A percentile compares a stretch with the other conserved stretches of the same genome.
Evolutionary conservation across 2,113 vertebrate genomes (phyloP).

Genomic region (Brachyistius frenatus): DNA sequence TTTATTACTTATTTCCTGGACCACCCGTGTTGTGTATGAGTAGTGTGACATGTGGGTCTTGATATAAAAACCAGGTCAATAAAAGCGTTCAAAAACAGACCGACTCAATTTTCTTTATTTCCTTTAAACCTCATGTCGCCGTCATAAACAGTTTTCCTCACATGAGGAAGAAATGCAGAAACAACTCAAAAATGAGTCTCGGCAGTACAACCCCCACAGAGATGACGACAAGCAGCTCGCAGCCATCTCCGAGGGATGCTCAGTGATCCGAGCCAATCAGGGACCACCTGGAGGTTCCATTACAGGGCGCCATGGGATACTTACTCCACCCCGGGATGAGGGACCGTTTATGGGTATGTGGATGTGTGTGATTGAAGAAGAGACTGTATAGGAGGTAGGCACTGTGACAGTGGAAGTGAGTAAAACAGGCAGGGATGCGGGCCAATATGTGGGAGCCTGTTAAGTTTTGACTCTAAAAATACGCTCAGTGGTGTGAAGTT

Average conservation of each 20-base stretch:
- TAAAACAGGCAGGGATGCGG: not conserved
- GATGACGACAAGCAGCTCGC: slow-evolving; percentile 38
- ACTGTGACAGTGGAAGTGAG: slow-evolving; percentile 2
- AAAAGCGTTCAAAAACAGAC: slow-evolving; percentile 59
- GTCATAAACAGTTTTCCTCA: slow-evolving; percentile 40
- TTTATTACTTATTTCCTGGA: slow-evolving; percentile 53
- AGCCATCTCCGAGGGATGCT: slow-evolving; percentile 57
- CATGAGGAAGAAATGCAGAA: slow-evolving; percentile 35
- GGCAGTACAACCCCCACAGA: slow-evolving; percentile 44
- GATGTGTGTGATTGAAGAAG: slow-evolving; percentile 17
- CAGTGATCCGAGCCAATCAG: slow-evolving; percentile 69
- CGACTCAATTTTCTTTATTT: slow-evolving; percentile 66
- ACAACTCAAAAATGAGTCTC: slow-evolving; percentile 53
- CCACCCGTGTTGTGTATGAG: slow-evolving; percentile 54
- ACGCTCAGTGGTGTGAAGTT: slow-evolving; percentile 30
- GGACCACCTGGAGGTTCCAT: slow-evolving; percentile 77
- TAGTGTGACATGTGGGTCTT: slow-evolving; percentile 61
- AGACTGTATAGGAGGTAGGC: slow-evolving; percentile 16
- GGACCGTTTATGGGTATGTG: slow-evolving; percentile 48
- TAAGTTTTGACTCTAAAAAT: slow-evolving; percentile 43
- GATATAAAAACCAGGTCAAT: slow-evolving; percentile 66
- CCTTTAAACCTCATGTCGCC: slow-evolving; percentile 14
- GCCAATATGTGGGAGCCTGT: slow-evolving; percentile 44
- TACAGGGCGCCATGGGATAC: slow-evolving; percentile 71
- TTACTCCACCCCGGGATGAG: slow-evolving; percentile 38